Percentiles rank a stretch among this genome's conserved stretches.
Evolutionary conservation across 2,797 vertebrate genomes (phyloP).

Genomic region (Siniperca obscura): DNA sequence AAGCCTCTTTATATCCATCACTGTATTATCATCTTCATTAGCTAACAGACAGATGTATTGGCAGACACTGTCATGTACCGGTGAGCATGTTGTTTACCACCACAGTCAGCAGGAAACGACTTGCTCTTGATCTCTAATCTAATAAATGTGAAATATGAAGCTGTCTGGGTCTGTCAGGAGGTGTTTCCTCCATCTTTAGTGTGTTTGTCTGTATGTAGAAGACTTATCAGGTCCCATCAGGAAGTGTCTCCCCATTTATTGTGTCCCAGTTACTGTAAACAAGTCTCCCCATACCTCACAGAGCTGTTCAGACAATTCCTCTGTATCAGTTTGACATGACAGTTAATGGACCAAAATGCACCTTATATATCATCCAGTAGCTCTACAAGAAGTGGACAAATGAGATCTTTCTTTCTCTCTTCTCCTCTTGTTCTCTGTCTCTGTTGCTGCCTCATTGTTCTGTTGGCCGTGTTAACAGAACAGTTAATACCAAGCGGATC

Average conservation of each 20-base stretch:
- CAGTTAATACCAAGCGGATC: constrained; percentile 51
- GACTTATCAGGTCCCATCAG: constrained; percentile 8
- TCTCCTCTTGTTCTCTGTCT: not conserved
- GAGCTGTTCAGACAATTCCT: not conserved
- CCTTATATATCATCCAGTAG: not conserved
- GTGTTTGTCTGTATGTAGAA: constrained; percentile 5
- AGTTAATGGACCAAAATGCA: constrained; percentile 6
- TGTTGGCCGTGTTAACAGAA: constrained; percentile 27
- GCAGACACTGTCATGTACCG: constrained; percentile 45
- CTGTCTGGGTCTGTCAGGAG: constrained; percentile 45
- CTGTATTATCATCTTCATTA: constrained; percentile 19
- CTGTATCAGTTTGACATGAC: not conserved
- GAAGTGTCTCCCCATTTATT: constrained; percentile 24
- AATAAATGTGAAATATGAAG: constrained; percentile 66
- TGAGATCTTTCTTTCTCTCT: not conserved
- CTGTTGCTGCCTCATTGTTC: not conserved
- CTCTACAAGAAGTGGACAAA: not conserved
- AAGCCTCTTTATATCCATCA: constrained; percentile 7
- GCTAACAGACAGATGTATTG: constrained; percentile 40
- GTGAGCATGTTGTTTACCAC: constrained; percentile 45
- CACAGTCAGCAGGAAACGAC: constrained; percentile 53
- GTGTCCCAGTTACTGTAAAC: constrained; percentile 17
- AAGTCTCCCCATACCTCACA: not conserved
- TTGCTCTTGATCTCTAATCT: constrained; percentile 64
- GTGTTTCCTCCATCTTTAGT: constrained; percentile 29